phyloP scores from a whole-genome alignment of 2,113 vertebrate genomes.

The Spizaetus ornatus region DNA sequence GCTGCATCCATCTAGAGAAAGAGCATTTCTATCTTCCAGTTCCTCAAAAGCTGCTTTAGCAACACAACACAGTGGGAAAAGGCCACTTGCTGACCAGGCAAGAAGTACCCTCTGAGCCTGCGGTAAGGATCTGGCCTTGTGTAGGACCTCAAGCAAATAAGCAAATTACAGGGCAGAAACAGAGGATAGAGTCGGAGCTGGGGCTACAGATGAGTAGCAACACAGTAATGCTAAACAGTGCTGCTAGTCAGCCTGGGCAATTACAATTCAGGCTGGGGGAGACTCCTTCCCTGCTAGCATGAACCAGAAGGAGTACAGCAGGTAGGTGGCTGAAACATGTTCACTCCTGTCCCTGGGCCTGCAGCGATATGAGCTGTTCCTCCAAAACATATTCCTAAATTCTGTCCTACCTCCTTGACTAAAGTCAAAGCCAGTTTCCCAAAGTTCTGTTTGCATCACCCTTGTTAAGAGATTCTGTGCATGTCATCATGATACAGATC shows the following conservation, averaged over 20 bases:
- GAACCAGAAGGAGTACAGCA: not conserved
- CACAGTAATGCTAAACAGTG: not conserved
- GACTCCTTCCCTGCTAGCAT: not conserved
- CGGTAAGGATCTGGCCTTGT: not conserved
- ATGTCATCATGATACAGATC: not conserved
- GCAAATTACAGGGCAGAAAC: not conserved
- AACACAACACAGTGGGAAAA: not conserved
- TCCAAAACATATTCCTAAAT: not conserved
- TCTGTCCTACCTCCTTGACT: not conserved
- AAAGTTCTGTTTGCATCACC: not conserved
- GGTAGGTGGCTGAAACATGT: not conserved
- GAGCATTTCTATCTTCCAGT: not conserved
- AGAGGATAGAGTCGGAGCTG: not conserved
- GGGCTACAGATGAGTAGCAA: not conserved
- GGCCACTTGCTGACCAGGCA: not conserved
- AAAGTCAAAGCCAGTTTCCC: not conserved
- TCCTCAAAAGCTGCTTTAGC: not conserved
- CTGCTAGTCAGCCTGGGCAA: not conserved
- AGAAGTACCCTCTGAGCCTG: not conserved
- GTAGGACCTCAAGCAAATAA: not conserved
- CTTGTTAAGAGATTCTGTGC: not conserved
- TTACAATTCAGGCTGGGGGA: not conserved
- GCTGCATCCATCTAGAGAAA: not conserved
- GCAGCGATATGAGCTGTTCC: not conserved
- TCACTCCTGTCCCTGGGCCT: not conserved